phyloP scores from a whole-genome alignment of 2,113 vertebrate genomes.

The Leiothrix lutea region DNA sequence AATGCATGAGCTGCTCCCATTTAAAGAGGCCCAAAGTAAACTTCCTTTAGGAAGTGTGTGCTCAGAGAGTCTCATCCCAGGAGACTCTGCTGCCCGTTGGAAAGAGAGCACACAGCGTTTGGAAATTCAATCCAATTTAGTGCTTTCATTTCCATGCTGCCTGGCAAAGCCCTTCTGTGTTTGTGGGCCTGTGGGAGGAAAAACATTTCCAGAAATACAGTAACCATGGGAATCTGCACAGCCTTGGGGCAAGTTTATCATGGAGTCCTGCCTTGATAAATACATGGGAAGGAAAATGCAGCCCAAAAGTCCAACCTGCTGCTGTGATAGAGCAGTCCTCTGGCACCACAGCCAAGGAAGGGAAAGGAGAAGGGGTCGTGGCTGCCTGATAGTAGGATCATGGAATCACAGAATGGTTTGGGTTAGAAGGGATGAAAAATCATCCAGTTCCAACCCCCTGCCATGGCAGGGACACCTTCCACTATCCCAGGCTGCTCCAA shows the following conservation, averaged over 20 bases:
- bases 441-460: not conserved
- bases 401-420: not conserved
- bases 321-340: not conserved
- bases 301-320: not conserved
- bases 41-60: conserved; percentile 32
- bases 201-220: not conserved
- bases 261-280: conserved; percentile 26
- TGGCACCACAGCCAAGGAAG: not conserved
- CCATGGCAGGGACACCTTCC: not conserved
- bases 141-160: not conserved
- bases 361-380: not conserved
- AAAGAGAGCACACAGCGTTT: not conserved
- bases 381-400: not conserved
- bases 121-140: not conserved
- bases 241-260: not conserved
- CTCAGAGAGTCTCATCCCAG: not conserved
- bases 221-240: not conserved
- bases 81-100: not conserved
- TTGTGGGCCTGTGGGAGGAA: not conserved
- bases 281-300: not conserved
- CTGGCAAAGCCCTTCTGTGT: not conserved
- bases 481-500: not conserved
- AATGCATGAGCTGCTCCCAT: not conserved
- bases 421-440: not conserved
- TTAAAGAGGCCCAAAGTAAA: conserved; percentile 36